A percentile compares a stretch with the other conserved stretches of the same genome.
Evolutionary conservation across 2,113 vertebrate genomes (phyloP).

Genomic region (Tachycineta bicolor): DNA sequence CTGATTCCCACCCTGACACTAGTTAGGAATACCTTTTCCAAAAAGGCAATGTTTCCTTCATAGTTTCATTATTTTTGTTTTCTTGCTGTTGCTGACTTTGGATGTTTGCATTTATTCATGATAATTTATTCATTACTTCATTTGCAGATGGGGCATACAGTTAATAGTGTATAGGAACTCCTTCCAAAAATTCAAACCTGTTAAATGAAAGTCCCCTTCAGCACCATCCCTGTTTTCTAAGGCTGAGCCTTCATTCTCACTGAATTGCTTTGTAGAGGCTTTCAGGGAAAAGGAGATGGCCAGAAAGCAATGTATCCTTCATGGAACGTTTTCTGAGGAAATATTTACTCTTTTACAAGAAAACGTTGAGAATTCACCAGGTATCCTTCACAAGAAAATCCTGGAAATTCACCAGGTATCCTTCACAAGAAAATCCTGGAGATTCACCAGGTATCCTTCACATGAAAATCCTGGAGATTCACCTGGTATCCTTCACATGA

Average conservation of each 20-base stretch:
- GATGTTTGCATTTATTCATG: slow-evolving; percentile 5
- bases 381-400: neutral
- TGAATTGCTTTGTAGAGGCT: neutral
- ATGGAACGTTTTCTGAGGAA: neutral
- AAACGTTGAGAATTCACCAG: neutral
- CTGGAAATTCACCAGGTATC: too few relatives aligned
- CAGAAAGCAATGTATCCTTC: neutral
- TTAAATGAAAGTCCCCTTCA: neutral
- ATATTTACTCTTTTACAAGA: neutral
- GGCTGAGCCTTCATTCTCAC: neutral
- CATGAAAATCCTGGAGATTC: too few relatives aligned
- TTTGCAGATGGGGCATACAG: neutral
- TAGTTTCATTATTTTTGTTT: neutral
- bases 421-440: too few relatives aligned
- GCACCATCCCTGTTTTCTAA: neutral
- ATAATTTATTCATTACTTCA: slow-evolving; percentile 37
- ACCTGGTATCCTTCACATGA: too few relatives aligned
- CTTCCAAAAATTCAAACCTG: neutral
- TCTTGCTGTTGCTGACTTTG: neutral
- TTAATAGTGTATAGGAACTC: neutral
- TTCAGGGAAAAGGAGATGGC: neutral
- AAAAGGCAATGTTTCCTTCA: neutral
- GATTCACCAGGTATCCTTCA: too few relatives aligned
- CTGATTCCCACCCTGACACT: neutral
- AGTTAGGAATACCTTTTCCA: neutral